A percentile compares a stretch with the other conserved stretches of the same genome.
Evolutionary conservation across 2,888 invertebrate species (phyloP).

Genomic region (Ophraella communa): DNA sequence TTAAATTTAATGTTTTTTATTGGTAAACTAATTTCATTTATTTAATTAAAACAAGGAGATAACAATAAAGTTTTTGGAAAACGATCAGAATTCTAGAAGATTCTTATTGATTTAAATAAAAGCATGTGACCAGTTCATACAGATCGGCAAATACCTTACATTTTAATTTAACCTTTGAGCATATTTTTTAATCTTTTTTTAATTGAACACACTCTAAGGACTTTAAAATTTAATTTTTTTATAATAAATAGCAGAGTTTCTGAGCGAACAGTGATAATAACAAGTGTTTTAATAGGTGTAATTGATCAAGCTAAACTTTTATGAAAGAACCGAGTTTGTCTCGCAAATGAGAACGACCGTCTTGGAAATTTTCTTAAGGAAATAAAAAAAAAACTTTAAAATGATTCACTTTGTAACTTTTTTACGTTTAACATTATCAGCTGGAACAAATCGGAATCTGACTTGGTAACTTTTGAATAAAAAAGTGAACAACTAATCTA

Average conservation of each 20-base stretch:
- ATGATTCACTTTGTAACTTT: constrained; percentile 18
- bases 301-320: constrained; percentile 20
- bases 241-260: not conserved
- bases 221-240: not conserved
- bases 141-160: no score
- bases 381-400: constrained; percentile 18
- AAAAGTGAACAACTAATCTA: not conserved
- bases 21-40: no score
- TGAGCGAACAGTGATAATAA: not conserved
- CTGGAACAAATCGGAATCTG: constrained; percentile 6
- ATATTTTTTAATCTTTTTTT: no score
- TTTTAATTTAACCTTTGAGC: no score
- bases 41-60: no score
- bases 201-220: not conserved
- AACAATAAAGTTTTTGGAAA: no score
- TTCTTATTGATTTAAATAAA: no score
- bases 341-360: constrained; percentile 8
- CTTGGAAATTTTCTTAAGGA: constrained; percentile 9
- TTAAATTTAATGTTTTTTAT: no score
- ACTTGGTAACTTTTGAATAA: not conserved
- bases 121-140: no score
- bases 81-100: no score
- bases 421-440: constrained; percentile 2
- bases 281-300: constrained; percentile 10
- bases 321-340: not conserved